These are phyloP conservation scores for Saturnia pavonia DNA, from an alignment of 2,888 invertebrate species.

Conservation along the genomic window DNA sequence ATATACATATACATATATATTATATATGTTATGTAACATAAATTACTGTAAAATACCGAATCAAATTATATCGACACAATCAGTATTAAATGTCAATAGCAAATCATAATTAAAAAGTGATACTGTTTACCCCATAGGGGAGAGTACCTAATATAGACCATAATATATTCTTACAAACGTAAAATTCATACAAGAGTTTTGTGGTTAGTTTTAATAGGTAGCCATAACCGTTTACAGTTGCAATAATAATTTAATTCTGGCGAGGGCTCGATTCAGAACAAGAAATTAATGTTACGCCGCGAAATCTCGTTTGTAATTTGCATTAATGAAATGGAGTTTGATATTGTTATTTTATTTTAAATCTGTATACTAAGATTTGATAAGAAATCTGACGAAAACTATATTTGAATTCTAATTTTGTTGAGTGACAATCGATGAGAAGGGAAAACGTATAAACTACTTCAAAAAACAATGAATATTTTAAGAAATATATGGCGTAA, in stretches of 20 bases:
- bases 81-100: background rate
- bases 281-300: conserved; percentile 56
- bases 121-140: background rate
- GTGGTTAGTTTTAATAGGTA: conserved; percentile 73
- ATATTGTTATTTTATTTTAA: conserved; percentile 58
- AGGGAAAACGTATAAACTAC: background rate
- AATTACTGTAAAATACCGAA: background rate
- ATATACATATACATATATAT: too few relatives aligned
- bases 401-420: conserved; percentile 16
- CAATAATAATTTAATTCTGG: conserved; percentile 76
- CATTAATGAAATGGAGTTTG: conserved; percentile 46
- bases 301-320: conserved; percentile 54
- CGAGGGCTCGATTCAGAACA: conserved; percentile 62
- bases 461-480: background rate
- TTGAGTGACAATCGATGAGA: background rate
- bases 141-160: conserved; percentile 1
- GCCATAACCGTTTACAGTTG: conserved; percentile 75
- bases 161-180: conserved; percentile 22
- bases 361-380: conserved; percentile 33
- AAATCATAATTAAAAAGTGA: conserved; percentile 3
- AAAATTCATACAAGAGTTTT: conserved; percentile 45
- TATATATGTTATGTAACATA: too few relatives aligned
- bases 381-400: conserved; percentile 20
- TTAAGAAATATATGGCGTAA: background rate
- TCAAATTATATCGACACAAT: background rate